Percentiles rank a stretch among this genome's conserved stretches.
Conservation (phyloP, 2,888 invertebrate species). For the Pteria penguin region DNA sequence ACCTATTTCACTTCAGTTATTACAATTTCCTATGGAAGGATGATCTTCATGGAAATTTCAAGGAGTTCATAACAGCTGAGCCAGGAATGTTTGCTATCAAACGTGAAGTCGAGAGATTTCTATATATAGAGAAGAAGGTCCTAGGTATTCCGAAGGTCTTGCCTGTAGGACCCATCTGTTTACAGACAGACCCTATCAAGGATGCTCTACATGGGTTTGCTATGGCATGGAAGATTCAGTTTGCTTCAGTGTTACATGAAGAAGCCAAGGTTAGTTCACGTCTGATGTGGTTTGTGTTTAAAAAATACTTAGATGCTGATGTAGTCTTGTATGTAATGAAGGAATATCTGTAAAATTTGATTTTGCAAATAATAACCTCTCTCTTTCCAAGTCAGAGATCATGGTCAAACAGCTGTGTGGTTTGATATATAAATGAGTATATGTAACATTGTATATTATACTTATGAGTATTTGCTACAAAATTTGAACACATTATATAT, state of each 20-base stretch:
- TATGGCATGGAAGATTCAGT: conserved; percentile 79
- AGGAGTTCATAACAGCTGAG: conserved; percentile 75
- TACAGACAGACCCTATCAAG: conserved; percentile 77
- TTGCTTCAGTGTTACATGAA: conserved; percentile 78
- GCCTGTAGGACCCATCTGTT: conserved; percentile 76
- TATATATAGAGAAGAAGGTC: conserved; percentile 77
- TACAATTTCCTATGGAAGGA: conserved; percentile 80
- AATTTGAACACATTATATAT: too few species aligned
- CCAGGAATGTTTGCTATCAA: conserved; percentile 76
- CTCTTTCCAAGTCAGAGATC: too few species aligned
- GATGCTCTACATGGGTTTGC: conserved; percentile 79
- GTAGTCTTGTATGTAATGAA: neutral
- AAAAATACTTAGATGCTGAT: too few species aligned
- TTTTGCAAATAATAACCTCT: too few species aligned
- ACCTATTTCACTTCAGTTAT: conserved; percentile 77
- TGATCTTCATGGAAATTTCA: conserved; percentile 78
- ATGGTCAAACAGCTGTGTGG: too few species aligned
- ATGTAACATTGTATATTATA: too few species aligned
- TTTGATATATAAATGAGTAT: too few species aligned
- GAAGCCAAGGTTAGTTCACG: conserved; percentile 76
- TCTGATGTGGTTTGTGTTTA: too few species aligned
- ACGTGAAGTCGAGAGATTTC: conserved; percentile 69
- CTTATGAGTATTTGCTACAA: too few species aligned
- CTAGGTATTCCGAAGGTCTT: conserved; percentile 68
- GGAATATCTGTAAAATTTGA: neutral